Evolutionary conservation across 1,140 invertebrate species (phyloP).

Genomic region (Colletes gigas): DNA sequence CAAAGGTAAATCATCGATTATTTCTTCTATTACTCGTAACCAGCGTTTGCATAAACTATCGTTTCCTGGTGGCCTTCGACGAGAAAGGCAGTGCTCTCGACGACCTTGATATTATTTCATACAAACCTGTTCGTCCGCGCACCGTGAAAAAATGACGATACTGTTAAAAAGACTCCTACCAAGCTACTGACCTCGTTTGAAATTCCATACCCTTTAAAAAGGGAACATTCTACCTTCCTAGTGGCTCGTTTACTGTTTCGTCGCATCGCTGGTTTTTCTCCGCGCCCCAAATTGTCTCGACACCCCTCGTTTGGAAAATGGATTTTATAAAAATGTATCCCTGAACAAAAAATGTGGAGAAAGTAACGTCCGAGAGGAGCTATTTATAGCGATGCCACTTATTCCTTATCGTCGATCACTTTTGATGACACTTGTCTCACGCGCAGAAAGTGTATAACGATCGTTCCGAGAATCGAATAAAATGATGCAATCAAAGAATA

Average conservation of each 20-base stretch:
- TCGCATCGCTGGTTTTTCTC: not conserved
- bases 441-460: constrained; percentile 11
- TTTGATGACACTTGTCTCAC: not conserved
- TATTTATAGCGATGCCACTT: constrained; percentile 15
- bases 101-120: constrained; percentile 64
- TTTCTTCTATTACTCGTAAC: constrained; percentile 11
- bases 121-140: constrained; percentile 52
- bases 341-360: not conserved
- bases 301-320: too few species aligned
- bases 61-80: constrained; percentile 60
- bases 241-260: not conserved
- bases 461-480: constrained; percentile 19
- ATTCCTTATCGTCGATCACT: constrained; percentile 18
- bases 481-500: constrained; percentile 9
- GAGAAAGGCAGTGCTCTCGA: constrained; percentile 50
- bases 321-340: not conserved
- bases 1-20: not conserved
- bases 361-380: not conserved
- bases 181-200: constrained; percentile 21
- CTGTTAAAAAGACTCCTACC: not conserved
- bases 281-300: not conserved
- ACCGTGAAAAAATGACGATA: constrained; percentile 27
- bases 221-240: not conserved
- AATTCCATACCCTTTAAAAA: not conserved
- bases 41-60: constrained; percentile 47